A percentile compares a stretch with the other conserved stretches of the same genome.
These are phyloP conservation scores for Phrynocephalus vlangalii DNA, from an alignment of 2,797 vertebrate genomes.

Conservation along the genomic window DNA sequence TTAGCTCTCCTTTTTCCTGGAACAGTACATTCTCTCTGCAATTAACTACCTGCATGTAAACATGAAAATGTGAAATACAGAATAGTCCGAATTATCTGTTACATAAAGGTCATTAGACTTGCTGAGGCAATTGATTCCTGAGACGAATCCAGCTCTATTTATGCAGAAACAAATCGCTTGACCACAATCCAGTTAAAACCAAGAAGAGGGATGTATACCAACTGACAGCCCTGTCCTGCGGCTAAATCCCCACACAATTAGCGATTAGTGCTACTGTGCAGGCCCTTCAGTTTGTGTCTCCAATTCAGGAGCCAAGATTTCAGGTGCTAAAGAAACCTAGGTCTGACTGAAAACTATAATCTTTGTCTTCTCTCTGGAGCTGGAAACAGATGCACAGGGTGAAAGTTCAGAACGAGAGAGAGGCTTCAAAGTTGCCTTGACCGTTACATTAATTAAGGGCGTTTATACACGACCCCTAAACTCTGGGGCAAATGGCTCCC, in stretches of 20 bases:
- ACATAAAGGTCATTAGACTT: background rate
- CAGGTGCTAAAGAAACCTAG: background rate
- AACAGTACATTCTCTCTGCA: slow-evolving; percentile 36
- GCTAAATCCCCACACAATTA: background rate
- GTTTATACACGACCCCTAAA: too few species aligned
- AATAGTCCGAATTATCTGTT: background rate
- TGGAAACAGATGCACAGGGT: background rate
- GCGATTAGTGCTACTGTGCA: background rate
- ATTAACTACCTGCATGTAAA: slow-evolving; percentile 1
- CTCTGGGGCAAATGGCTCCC: too few species aligned
- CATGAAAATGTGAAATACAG: slow-evolving; percentile 18
- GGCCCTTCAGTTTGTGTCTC: too few species aligned
- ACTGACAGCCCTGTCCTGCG: background rate
- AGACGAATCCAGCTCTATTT: background rate
- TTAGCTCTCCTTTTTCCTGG: slow-evolving; percentile 7
- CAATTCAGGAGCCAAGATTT: background rate
- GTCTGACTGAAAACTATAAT: too few species aligned
- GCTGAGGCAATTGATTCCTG: slow-evolving; percentile 11
- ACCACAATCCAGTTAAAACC: slow-evolving; percentile 1
- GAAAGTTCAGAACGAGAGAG: background rate
- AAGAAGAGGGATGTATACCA: background rate
- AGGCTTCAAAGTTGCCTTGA: too few species aligned
- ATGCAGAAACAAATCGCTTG: background rate
- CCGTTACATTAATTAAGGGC: too few species aligned
- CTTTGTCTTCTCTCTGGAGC: background rate